phyloP scores from a whole-genome alignment of 1,140 invertebrate genomes.

The Danaus plexippus region DNA sequence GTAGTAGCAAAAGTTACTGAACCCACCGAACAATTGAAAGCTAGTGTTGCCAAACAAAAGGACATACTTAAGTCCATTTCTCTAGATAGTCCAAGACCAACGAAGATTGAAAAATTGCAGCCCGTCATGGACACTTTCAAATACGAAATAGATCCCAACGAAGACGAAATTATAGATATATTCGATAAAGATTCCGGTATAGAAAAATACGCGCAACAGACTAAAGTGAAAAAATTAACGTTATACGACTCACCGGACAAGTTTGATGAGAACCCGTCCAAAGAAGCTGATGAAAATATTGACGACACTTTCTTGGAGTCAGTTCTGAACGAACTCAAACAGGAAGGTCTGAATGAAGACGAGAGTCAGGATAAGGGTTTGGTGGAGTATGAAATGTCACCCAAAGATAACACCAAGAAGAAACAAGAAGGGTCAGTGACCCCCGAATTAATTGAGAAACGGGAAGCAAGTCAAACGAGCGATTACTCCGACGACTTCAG shows the following conservation, averaged over 20 bases:
- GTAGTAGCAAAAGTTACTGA: conserved; percentile 18
- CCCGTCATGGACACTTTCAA: conserved; percentile 59
- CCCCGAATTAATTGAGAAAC: conserved; percentile 46
- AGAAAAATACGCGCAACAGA: conserved; percentile 37
- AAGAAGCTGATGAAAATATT: conserved; percentile 38
- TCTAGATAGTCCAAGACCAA: conserved; percentile 18
- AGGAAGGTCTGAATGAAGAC: conserved; percentile 48
- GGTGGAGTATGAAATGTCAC: conserved; percentile 60
- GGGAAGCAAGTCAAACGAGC: conserved; percentile 32
- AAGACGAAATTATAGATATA: conserved; percentile 53
- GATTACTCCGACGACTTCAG: conserved; percentile 41
- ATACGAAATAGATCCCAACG: conserved; percentile 59
- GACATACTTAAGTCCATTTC: conserved; percentile 24
- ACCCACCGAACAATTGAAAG: conserved; percentile 25
- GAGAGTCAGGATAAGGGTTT: conserved; percentile 51
- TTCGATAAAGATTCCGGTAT: conserved; percentile 42
- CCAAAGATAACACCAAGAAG: conserved; percentile 30
- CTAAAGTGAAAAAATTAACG: conserved; percentile 25
- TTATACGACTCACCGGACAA: conserved; percentile 33
- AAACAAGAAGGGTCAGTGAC: conserved; percentile 36
- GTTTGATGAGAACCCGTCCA: conserved; percentile 28
- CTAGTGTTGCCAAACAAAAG: conserved; percentile 23
- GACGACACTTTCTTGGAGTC: conserved; percentile 62
- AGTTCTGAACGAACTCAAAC: conserved; percentile 60
- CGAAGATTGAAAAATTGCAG: conserved; percentile 46